These are phyloP conservation scores for Serrognathus titanus DNA, from an alignment of 2,888 invertebrate genomes.

Conservation along the genomic window DNA sequence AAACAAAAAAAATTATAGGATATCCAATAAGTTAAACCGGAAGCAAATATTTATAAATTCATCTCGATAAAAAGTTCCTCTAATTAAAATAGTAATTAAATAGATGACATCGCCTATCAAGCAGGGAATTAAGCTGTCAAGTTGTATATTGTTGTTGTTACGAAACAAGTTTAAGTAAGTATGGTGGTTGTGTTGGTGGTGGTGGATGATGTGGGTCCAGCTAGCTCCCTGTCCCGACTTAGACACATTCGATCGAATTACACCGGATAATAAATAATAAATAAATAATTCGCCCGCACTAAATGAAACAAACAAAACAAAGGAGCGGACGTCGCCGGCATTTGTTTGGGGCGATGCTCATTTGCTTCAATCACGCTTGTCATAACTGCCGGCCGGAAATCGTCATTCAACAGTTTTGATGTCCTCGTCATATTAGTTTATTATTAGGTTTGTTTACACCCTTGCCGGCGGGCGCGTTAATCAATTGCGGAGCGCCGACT, in stretches of 20 bases:
- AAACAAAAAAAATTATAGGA: no score
- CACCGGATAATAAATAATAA: conserved; percentile 31
- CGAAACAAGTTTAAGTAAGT: no score
- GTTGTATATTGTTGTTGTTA: no score
- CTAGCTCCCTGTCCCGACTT: no score
- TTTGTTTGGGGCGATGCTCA: conserved; percentile 37
- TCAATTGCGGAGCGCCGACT: not conserved
- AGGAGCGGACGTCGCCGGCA: conserved; percentile 24
- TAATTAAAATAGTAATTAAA: no score
- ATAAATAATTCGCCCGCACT: conserved; percentile 41
- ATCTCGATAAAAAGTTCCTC: no score
- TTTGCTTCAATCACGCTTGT: conserved; percentile 42
- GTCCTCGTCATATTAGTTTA: conserved; percentile 33
- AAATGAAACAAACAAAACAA: conserved; percentile 39
- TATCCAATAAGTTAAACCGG: no score
- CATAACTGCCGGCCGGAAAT: conserved; percentile 42
- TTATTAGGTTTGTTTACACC: conserved; percentile 22
- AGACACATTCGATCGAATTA: conserved; percentile 33
- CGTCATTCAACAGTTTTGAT: conserved; percentile 39
- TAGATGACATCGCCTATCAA: no score
- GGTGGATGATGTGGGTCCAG: no score
- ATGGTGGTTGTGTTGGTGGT: no score
- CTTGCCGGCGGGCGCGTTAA: not conserved
- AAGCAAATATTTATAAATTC: no score
- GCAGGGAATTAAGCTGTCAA: no score